Percentiles rank a stretch among this genome's conserved stretches.
These are phyloP conservation scores for Morpho deidamia DNA, from an alignment of 2,888 invertebrate genomes.

Conservation along the genomic window DNA sequence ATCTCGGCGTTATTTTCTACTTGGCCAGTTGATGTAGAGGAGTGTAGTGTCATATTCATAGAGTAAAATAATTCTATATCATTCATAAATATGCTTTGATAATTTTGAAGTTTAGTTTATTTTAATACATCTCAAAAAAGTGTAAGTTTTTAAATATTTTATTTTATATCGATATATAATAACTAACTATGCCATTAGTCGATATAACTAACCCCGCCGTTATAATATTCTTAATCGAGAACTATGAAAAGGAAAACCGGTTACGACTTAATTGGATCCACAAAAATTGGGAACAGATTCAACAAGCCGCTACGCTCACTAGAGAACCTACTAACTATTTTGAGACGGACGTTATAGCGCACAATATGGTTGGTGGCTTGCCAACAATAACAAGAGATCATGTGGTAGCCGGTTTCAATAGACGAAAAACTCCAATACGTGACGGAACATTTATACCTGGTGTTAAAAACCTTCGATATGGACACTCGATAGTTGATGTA, in stretches of 20 bases:
- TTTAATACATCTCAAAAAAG: not conserved
- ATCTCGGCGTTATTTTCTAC: constrained; percentile 25
- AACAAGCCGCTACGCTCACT: constrained; percentile 40
- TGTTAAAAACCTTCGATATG: constrained; percentile 33
- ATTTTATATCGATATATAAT: not conserved
- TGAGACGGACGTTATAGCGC: constrained; percentile 40
- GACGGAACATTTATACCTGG: constrained; percentile 39
- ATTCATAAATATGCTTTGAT: constrained; percentile 15
- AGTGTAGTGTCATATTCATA: constrained; percentile 21
- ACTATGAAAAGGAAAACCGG: constrained; percentile 44
- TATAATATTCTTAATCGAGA: constrained; percentile 44
- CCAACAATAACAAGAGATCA: constrained; percentile 42
- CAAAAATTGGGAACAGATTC: constrained; percentile 36
- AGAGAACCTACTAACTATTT: constrained; percentile 44
- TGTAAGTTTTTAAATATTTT: constrained; percentile 17
- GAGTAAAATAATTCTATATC: no score
- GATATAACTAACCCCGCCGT: constrained; percentile 46
- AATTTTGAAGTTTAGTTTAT: constrained; percentile 19
- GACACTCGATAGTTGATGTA: constrained; percentile 39
- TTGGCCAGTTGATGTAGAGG: constrained; percentile 23
- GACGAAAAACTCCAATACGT: constrained; percentile 34
- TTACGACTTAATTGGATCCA: constrained; percentile 43
- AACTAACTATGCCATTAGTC: constrained; percentile 36
- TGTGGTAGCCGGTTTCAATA: constrained; percentile 34
- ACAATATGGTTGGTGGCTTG: constrained; percentile 42